phyloP scores from a whole-genome alignment of 2,888 invertebrate genomes.

The Caenorhabditis afra region DNA sequence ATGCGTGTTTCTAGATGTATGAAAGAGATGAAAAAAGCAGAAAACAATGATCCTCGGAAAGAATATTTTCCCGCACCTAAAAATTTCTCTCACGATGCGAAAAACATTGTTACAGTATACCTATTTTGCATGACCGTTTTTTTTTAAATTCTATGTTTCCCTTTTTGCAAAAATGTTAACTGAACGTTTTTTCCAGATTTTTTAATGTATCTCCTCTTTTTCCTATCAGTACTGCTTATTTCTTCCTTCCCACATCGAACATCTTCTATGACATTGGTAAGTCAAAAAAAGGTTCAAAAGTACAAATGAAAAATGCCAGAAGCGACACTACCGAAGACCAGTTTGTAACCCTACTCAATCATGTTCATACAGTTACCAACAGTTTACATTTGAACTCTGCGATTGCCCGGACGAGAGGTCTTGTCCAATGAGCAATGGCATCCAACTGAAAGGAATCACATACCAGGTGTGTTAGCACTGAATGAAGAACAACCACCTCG shows the following conservation, averaged over 20 bases:
- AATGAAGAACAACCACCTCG: no score
- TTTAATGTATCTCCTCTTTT: constrained; percentile 1
- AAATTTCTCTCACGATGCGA: no score
- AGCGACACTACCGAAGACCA: constrained; percentile 49
- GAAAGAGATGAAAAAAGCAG: background rate
- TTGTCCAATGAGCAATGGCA: constrained; percentile 43
- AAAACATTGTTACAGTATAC: no score
- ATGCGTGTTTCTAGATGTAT: background rate
- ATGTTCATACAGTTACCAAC: constrained; percentile 56
- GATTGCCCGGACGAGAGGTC: constrained; percentile 48
- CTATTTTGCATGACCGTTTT: no score
- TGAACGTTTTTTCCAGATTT: constrained; percentile 7
- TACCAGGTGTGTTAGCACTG: constrained; percentile 53
- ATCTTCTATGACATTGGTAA: constrained; percentile 35
- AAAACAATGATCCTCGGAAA: background rate
- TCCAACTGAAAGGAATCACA: constrained; percentile 46
- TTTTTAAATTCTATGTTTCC: no score
- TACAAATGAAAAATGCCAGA: constrained; percentile 18
- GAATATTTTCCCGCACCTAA: no score
- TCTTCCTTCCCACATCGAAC: constrained; percentile 1
- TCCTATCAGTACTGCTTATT: constrained; percentile 10
- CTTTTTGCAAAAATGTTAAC: no score
- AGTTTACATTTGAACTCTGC: constrained; percentile 57
- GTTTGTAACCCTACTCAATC: constrained; percentile 54
- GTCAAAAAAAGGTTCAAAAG: no score